Evolutionary conservation across 1,140 invertebrate species (phyloP), one percentile per base, ranked within the genome.

Genomic region (Hylyphantes graminicola): DNA sequence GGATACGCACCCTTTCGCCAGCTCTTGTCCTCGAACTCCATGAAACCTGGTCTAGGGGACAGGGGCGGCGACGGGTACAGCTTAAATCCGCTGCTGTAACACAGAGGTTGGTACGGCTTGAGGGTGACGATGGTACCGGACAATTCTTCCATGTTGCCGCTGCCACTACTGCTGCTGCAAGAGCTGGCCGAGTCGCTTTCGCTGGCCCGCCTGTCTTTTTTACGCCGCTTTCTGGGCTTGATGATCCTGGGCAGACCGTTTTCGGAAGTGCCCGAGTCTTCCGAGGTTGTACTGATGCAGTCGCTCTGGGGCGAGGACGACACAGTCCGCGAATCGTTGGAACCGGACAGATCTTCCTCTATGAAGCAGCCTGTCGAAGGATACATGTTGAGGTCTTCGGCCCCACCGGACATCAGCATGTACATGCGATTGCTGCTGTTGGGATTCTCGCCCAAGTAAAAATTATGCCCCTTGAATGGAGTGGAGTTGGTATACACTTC

Each of bases 201-300:
- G 48, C 76, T 73, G 10, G 67, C 55, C 7, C 75, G 67, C 17
- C 65, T 35, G 87, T 96, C 95, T 89, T 96, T 96, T 92, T 96
- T 97, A 87, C 95, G 92, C 19, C 95, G 92, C 88, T 97, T 97
- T 12, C 95, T 90, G 0, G 95, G 95, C 89, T 96, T 97, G 87
- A 96, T 96, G 73, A 96, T 95, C 65, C 95, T 91, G 35, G 95
- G 95, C 87, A 96, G 89, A 89, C 94, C 94, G 78, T 93, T 94
- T 87, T 95, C 95, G 2, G 93, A 94, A 6, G 74, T 91, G 12
- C 92, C 92, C 80, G 93, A 94, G 89, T 94, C 94, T 88, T 94
- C 94, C 88, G 93, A 94, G 15, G 76, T 74, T 3, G 67, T 80
- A 55, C 77, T 85, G 17, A 78, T 70, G n/a, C 74, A 79, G 17